phyloP scores from a whole-genome alignment of 2,888 invertebrate species.

The Eledone cirrhosa region DNA sequence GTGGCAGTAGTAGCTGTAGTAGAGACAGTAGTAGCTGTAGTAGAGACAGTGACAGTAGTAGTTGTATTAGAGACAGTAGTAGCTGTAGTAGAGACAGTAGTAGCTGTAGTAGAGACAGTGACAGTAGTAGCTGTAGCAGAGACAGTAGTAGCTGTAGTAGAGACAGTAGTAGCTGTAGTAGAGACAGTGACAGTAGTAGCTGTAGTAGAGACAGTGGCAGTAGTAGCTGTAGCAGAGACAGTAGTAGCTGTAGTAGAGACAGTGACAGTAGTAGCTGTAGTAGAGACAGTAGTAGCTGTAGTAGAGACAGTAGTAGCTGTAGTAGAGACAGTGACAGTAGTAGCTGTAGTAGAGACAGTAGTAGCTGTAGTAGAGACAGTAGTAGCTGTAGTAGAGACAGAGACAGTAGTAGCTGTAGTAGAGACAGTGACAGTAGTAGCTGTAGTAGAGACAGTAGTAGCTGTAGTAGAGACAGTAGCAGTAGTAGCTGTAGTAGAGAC shows the following conservation, averaged over 20 bases:
- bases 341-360: neutral
- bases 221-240: no score
- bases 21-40: neutral
- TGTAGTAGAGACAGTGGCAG: no score
- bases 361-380: neutral
- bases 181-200: neutral
- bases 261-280: neutral
- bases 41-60: neutral
- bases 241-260: neutral
- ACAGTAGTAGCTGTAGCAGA: no score
- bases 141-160: neutral
- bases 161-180: neutral
- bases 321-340: neutral
- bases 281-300: neutral
- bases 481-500: slow-evolving; percentile 12
- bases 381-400: no score
- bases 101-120: neutral
- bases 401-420: neutral
- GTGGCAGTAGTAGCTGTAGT: no score
- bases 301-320: neutral
- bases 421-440: neutral
- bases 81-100: neutral
- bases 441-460: slow-evolving; percentile 14
- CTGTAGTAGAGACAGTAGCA: no score
- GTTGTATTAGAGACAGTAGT: no score